Evolutionary conservation across 2,888 invertebrate genomes (phyloP), one percentile per base, ranked within the genome.

Genomic region (Diabrotica balteata): DNA sequence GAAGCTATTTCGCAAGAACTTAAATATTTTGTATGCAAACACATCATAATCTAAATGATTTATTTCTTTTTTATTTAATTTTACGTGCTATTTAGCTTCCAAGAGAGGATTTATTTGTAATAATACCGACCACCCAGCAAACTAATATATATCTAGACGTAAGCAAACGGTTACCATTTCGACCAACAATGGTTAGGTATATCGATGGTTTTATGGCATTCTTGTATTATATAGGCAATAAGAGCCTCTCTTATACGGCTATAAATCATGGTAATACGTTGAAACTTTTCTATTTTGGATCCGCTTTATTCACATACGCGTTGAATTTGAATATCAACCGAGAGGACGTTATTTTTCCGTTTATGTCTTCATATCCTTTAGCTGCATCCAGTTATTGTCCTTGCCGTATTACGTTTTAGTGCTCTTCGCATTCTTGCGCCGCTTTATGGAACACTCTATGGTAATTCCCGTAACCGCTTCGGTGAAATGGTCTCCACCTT

Each of bases 331-430:
- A 81, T 81, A 80, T 80, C 77, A 75, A 72, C 77, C 75, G 71
- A 77, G 77, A 79, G 73, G 76, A 74, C 76, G 79, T 79, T 81
- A 80, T 81, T 82, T 80, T 77, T 78, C 75, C 80, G 79, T 81
- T 82, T 82, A 82, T 82, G 80, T 80, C 76, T 81, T 82, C 82
- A 82, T 82, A 82, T 82, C 81, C 81, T 80, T 79, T 81, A 80
- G 79, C 78, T 80, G 80, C 80, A 79, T 76, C 76, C 77, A 75
- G 79, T 81, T 81, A 81, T 82, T 80, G 81, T 80, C 80, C 80
- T 80, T 78, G 76, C 74, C 79, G 79, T 80, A 81, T 80, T 80
- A 80, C 79, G 76, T 79, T 82, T 80, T 80, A 80, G 76, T 72
- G 78, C 78, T 71, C 72, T 64, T 73, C 75, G 69, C 77, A 75